Percentiles rank a stretch among this genome's conserved stretches.
Conservation (phyloP, 2,113 vertebrate species). For the Atlantisia rogersi region DNA sequence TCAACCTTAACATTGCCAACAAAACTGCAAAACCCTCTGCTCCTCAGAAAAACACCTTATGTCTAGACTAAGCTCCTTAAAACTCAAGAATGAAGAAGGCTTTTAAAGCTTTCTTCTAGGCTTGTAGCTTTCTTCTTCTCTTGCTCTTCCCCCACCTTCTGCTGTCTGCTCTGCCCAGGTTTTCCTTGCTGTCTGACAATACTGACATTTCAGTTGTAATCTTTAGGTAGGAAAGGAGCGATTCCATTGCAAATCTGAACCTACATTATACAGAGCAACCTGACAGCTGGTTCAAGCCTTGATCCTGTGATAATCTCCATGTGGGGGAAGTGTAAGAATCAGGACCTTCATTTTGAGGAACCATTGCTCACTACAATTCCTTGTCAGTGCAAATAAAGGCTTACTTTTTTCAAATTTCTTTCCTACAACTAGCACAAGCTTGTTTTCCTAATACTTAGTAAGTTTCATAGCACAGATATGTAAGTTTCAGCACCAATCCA, state of each 20-base stretch:
- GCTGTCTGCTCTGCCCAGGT: neutral
- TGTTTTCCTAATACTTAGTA: neutral
- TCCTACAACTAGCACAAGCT: neutral
- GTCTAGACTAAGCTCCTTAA: neutral
- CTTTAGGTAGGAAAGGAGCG: neutral
- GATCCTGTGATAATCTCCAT: neutral
- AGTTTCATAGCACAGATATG: neutral
- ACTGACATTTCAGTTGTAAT: neutral
- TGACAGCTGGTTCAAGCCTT: neutral
- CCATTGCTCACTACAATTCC: neutral
- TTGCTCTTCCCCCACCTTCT: neutral
- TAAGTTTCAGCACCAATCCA: neutral
- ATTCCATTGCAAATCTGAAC: neutral
- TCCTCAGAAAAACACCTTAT: neutral
- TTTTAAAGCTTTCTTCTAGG: neutral
- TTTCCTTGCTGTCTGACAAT: neutral
- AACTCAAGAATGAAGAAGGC: neutral
- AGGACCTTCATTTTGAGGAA: neutral
- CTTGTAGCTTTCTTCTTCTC: neutral
- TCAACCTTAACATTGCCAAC: neutral
- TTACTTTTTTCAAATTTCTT: neutral
- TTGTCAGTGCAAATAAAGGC: neutral
- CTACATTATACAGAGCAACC: neutral
- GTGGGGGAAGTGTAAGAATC: neutral
- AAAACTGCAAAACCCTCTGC: neutral